Conservation (phyloP, 2,113 vertebrate species). For the Puntigrus tetrazona region DNA sequence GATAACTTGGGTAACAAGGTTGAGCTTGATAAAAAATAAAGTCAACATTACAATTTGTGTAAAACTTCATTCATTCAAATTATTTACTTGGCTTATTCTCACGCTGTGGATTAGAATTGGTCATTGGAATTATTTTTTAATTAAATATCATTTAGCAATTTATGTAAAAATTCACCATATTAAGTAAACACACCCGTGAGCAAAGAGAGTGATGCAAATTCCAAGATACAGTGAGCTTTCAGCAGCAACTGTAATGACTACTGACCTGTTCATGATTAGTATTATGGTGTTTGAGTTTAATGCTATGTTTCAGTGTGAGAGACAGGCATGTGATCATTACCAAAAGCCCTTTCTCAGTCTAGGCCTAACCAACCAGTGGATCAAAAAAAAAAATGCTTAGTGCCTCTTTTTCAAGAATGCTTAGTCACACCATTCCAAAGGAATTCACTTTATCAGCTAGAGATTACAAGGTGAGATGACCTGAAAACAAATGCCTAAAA, state of each 20-base stretch:
- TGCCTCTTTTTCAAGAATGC: background rate
- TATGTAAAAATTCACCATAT: too few species aligned
- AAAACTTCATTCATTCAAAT: background rate
- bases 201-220: slow-evolving; percentile 22
- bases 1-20: background rate
- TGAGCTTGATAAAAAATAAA: background rate
- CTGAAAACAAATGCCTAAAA: slow-evolving; percentile 48
- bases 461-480: slow-evolving; percentile 29
- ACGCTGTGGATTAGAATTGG: too few species aligned
- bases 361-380: background rate
- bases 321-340: slow-evolving; percentile 22
- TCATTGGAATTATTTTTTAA: too few species aligned
- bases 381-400: too few species aligned
- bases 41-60: background rate
- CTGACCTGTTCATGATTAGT: slow-evolving; percentile 35
- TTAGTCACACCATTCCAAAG: slow-evolving; percentile 8
- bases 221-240: background rate
- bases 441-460: slow-evolving; percentile 29
- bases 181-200: background rate
- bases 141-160: too few species aligned
- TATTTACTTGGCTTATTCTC: too few species aligned
- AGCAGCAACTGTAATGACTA: slow-evolving; percentile 19
- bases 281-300: slow-evolving; percentile 20
- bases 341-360: slow-evolving; percentile 34
- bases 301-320: slow-evolving; percentile 11